Evolutionary conservation across 2,888 invertebrate genomes (phyloP).

Genomic region (Entomobrya multifasciata): DNA sequence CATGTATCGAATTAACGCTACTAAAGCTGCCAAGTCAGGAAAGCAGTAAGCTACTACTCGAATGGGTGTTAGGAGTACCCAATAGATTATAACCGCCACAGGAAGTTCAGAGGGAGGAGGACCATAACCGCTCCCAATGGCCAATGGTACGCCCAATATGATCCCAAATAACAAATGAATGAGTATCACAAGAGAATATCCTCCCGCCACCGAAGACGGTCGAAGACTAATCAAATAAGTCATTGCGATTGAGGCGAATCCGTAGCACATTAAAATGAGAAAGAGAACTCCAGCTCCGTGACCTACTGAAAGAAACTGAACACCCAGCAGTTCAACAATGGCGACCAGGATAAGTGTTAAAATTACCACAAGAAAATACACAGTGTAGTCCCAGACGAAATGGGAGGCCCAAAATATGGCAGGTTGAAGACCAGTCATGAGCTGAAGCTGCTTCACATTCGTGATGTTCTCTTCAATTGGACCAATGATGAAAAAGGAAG

Average conservation of each 20-base stretch:
- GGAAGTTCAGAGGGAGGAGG: neutral
- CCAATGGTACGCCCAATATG: neutral
- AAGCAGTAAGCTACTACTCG: too few species aligned
- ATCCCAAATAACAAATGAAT: neutral
- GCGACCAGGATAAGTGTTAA: neutral
- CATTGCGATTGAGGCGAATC: neutral
- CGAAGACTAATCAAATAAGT: neutral
- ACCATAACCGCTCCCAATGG: too few species aligned
- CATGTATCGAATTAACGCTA: too few species aligned
- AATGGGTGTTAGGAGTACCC: too few species aligned
- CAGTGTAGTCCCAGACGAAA: slow-evolving; percentile 83
- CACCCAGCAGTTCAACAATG: neutral
- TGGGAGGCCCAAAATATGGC: neutral
- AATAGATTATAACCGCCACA: neutral
- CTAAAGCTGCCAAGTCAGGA: too few species aligned
- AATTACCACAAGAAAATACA: neutral
- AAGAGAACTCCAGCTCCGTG: neutral
- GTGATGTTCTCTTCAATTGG: slow-evolving; percentile 80
- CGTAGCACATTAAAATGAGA: neutral
- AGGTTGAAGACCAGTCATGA: neutral
- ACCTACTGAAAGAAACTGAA: neutral
- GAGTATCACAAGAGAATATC: neutral
- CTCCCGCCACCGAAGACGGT: neutral
- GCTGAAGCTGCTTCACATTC: slow-evolving; percentile 77
- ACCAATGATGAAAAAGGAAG: slow-evolving; percentile 80